Percentiles rank a stretch among this genome's conserved stretches.
These are phyloP conservation scores for Drosophila repleta DNA, from an alignment of 1,140 invertebrate genomes.

Conservation along the genomic window DNA sequence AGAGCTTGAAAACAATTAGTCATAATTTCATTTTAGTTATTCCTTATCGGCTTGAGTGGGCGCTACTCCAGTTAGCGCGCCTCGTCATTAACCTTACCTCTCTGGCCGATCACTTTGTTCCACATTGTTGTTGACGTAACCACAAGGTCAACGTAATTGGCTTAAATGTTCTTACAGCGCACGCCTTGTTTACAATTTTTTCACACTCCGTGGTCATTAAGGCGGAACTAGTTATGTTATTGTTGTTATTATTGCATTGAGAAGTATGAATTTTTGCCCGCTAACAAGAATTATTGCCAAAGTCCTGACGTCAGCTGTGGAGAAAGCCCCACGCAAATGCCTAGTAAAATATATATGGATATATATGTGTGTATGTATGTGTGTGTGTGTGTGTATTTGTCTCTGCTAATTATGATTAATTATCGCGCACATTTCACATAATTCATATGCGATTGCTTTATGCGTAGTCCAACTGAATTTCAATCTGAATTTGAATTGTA, in stretches of 20 bases:
- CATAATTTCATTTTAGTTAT: constrained; percentile 4
- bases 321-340: constrained; percentile 20
- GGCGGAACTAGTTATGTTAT: constrained; percentile 53
- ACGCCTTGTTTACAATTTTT: constrained; percentile 34
- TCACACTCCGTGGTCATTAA: constrained; percentile 51
- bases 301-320: constrained; percentile 38
- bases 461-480: constrained; percentile 16
- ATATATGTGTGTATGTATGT: not conserved
- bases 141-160: constrained; percentile 44
- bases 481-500: constrained; percentile 13
- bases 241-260: constrained; percentile 23
- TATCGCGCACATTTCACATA: constrained; percentile 59
- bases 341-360: constrained; percentile 1
- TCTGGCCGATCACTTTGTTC: constrained; percentile 19
- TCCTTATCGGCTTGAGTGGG: constrained; percentile 18
- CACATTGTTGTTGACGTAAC: constrained; percentile 26
- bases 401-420: constrained; percentile 65
- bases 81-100: constrained; percentile 20
- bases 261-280: constrained; percentile 10
- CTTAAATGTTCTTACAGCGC: constrained; percentile 20
- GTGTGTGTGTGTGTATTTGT: not conserved
- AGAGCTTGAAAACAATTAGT: constrained; percentile 5
- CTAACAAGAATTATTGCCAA: constrained; percentile 11
- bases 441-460: constrained; percentile 43
- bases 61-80: constrained; percentile 7